phyloP scores from a whole-genome alignment of 2,888 invertebrate genomes.

The Pandemis heparana region DNA sequence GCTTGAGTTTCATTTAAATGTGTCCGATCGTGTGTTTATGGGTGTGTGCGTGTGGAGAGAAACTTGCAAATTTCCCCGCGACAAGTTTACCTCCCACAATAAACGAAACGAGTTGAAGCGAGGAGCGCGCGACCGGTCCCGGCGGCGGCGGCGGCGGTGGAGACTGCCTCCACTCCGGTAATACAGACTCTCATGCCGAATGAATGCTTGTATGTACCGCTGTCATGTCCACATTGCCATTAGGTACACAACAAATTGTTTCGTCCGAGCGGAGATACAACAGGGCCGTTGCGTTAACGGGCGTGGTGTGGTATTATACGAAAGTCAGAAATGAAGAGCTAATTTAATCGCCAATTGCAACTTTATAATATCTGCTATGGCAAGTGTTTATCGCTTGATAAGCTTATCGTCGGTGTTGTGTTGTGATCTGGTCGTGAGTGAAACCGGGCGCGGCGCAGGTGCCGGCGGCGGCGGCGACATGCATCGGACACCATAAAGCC shows the following conservation, averaged over 20 bases:
- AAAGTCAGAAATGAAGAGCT: not conserved
- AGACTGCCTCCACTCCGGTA: too few species aligned
- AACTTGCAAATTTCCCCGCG: slow-evolving; percentile 30
- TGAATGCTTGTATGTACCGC: too few species aligned
- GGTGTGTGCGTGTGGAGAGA: slow-evolving; percentile 25
- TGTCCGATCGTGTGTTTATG: not conserved
- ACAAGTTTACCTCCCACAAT: slow-evolving; percentile 13
- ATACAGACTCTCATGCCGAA: too few species aligned
- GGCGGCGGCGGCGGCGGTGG: not conserved
- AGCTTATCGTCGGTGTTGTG: not conserved
- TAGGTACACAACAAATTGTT: too few species aligned
- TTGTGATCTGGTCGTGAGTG: slow-evolving; percentile 20
- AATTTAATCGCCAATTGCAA: not conserved
- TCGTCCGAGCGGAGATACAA: too few species aligned
- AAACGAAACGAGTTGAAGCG: slow-evolving; percentile 1
- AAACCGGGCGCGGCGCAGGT: slow-evolving; percentile 10
- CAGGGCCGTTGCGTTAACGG: not conserved
- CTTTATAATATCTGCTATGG: not conserved
- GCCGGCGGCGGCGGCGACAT: slow-evolving; percentile 18
- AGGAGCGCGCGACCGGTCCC: not conserved
- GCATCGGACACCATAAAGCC: slow-evolving; percentile 26
- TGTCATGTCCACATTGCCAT: too few species aligned
- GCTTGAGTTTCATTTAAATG: not conserved
- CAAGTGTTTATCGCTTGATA: not conserved
- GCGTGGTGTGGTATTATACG: not conserved